Percentiles rank a stretch among this genome's conserved stretches.
These are phyloP conservation scores for Myotis findleyi DNA, from an alignment of 2,797 vertebrate species.

Conservation along the genomic window DNA sequence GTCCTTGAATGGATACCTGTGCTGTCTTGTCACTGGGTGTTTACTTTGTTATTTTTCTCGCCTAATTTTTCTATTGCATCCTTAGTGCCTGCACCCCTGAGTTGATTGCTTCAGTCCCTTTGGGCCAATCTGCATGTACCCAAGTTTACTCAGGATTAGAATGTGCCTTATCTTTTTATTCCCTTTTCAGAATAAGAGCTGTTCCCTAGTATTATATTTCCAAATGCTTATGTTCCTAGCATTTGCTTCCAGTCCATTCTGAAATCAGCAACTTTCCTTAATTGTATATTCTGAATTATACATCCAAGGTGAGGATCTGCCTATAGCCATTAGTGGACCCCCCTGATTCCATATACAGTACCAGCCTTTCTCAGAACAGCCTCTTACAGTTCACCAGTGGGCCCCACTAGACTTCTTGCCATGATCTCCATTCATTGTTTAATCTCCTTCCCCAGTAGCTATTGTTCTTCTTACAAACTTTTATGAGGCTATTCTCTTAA, in stretches of 20 bases:
- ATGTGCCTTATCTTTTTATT: neutral
- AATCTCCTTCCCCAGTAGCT: neutral
- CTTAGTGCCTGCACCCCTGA: neutral
- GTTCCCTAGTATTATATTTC: neutral
- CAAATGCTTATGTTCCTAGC: neutral
- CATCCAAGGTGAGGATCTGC: neutral
- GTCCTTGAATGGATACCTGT: neutral
- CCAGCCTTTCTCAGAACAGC: neutral
- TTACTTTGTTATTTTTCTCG: neutral
- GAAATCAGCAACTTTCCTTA: neutral
- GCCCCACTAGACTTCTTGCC: rapidly evolving
- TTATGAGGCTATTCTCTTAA: neutral
- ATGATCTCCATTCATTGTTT: neutral
- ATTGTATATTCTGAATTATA: neutral
- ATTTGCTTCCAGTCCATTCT: neutral
- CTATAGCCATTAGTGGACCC: neutral
- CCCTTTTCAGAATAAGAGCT: neutral
- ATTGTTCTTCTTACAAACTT: neutral
- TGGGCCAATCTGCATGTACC: neutral
- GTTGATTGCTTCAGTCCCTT: neutral
- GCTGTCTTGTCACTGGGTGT: neutral
- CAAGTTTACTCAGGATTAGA: neutral
- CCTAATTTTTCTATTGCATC: neutral
- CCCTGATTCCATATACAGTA: neutral
- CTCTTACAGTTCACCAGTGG: neutral